Evolutionary conservation across 2,113 vertebrate species (phyloP).

Genomic region (Rallus limicola): DNA sequence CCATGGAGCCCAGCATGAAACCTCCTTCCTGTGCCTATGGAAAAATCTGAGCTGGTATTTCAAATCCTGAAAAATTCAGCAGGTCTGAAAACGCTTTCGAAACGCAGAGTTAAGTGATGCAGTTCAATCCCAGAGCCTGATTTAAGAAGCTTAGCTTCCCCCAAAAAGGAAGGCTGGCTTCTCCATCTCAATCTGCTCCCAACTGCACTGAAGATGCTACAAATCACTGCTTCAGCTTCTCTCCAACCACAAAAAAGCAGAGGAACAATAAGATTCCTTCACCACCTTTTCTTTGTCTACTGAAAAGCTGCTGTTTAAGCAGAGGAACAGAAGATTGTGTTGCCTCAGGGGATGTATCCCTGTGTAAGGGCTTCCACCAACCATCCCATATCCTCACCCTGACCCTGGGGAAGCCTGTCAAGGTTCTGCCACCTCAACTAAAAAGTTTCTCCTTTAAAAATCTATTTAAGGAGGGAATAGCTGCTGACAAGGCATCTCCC

Average conservation of each 20-base stretch:
- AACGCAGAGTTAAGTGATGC: neutral
- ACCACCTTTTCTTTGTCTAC: neutral
- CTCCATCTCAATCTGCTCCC: neutral
- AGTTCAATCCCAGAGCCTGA: neutral
- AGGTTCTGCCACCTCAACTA: neutral
- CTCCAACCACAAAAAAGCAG: neutral
- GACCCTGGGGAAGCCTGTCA: accelerated
- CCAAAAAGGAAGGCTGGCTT: neutral
- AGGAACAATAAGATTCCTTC: neutral
- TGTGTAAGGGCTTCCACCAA: neutral
- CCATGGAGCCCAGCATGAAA: neutral
- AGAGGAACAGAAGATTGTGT: neutral
- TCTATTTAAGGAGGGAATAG: neutral
- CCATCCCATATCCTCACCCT: accelerated
- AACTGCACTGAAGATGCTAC: accelerated
- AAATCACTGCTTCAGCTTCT: neutral
- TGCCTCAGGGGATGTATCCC: neutral
- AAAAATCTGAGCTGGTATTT: neutral
- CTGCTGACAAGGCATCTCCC: too few species aligned
- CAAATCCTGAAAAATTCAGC: neutral
- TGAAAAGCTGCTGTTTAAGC: neutral
- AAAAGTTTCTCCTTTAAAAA: neutral
- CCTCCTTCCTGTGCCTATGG: neutral
- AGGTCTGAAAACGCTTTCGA: neutral
- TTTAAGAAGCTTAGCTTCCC: neutral